Conservation (phyloP, 2,797 vertebrate species). For the Moxostoma hubbsi region DNA sequence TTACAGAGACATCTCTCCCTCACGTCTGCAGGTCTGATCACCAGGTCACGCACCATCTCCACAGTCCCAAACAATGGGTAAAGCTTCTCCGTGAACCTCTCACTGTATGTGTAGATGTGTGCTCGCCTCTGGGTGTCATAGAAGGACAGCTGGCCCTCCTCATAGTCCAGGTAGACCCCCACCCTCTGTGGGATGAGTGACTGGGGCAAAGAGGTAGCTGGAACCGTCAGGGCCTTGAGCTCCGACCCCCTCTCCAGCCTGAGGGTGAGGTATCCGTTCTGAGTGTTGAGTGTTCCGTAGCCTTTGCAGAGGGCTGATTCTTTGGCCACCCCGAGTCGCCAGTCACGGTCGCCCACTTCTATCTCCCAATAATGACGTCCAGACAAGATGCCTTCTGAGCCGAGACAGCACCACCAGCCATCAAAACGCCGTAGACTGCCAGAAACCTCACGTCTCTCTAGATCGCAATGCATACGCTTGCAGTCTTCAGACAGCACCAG, state of each 20-base stretch:
- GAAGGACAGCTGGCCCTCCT: constrained; percentile 81
- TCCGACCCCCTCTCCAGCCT: constrained; percentile 77
- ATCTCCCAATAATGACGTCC: constrained; percentile 84
- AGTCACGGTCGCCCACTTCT: constrained; percentile 80
- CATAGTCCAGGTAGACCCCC: constrained; percentile 80
- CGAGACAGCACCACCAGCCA: constrained; percentile 76
- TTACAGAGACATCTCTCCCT: constrained; percentile 76
- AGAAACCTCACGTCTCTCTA: constrained; percentile 64
- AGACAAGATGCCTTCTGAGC: constrained; percentile 63
- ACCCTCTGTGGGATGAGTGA: constrained; percentile 67
- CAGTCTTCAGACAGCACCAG: constrained; percentile 71
- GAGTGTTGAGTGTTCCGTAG: constrained; percentile 74
- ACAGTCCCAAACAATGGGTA: constrained; percentile 79
- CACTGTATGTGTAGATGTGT: constrained; percentile 79
- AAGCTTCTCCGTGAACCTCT: constrained; percentile 76
- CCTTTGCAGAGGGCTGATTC: constrained; percentile 73
- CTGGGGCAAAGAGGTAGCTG: constrained; percentile 64
- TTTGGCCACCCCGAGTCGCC: constrained; percentile 77
- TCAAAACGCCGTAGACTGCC: constrained; percentile 68
- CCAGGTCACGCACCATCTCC: constrained; percentile 77
- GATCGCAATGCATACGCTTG: constrained; percentile 74
- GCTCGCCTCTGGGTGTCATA: constrained; percentile 77
- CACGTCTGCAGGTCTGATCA: constrained; percentile 66
- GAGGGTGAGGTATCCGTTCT: constrained; percentile 77
- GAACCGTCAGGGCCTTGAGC: constrained; percentile 77